These are phyloP conservation scores for Pelodytes ibericus DNA, from an alignment of 2,797 vertebrate genomes.

Conservation along the genomic window DNA sequence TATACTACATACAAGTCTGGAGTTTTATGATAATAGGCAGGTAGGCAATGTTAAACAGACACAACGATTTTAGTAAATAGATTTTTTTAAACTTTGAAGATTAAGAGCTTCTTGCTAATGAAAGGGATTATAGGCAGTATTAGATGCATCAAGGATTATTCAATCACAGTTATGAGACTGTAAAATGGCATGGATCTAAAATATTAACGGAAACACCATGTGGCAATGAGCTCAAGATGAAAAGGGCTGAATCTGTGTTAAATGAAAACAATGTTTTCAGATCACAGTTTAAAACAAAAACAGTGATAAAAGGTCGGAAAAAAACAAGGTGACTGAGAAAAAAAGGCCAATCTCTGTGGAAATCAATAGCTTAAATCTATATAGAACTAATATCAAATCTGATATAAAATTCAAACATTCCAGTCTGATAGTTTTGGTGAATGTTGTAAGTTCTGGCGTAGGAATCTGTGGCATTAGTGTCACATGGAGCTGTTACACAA, in stretches of 20 bases:
- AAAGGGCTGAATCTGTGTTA: neutral
- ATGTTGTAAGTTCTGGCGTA: too few relatives aligned
- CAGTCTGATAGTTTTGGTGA: too few relatives aligned
- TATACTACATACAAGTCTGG: neutral
- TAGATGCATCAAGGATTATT: slow-evolving; percentile 30
- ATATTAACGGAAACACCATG: slow-evolving; percentile 17
- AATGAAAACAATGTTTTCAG: neutral
- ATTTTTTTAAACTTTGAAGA: slow-evolving; percentile 13
- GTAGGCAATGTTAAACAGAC: slow-evolving; percentile 8
- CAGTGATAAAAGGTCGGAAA: neutral
- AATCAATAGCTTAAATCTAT: too few relatives aligned
- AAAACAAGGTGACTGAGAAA: neutral
- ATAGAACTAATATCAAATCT: too few relatives aligned
- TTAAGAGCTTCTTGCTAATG: slow-evolving; percentile 3
- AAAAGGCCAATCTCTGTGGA: too few relatives aligned
- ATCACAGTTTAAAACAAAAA: neutral
- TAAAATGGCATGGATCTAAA: slow-evolving; percentile 11
- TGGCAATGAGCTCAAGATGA: slow-evolving; percentile 16
- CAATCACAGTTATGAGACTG: slow-evolving; percentile 23
- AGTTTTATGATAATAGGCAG: neutral
- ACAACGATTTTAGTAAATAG: neutral
- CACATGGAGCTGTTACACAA: too few relatives aligned
- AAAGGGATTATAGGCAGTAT: slow-evolving; percentile 32
- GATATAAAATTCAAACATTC: too few relatives aligned
- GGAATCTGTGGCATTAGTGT: too few relatives aligned